These are phyloP conservation scores for Heterodera schachtii DNA, from an alignment of 1,140 invertebrate species.

Conservation along the genomic window DNA sequence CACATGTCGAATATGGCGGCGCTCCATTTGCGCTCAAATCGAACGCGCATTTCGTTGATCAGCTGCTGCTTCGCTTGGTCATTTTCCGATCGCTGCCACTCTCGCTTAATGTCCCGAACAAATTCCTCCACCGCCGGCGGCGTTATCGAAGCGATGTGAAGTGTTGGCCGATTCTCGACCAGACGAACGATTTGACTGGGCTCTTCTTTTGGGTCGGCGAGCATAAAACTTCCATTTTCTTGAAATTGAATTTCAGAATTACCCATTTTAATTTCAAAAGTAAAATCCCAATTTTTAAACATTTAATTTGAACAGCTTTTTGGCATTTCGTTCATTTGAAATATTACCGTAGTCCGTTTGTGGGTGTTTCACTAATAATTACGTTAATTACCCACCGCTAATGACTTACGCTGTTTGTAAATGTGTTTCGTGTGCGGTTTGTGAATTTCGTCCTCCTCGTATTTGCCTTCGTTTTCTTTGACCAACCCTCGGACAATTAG, in stretches of 20 bases:
- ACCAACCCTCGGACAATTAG: background rate
- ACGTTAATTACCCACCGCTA: too few relatives aligned
- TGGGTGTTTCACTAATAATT: too few relatives aligned
- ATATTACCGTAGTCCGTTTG: too few relatives aligned
- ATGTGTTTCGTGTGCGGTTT: background rate
- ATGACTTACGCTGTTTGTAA: background rate
- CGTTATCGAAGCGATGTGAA: constrained; percentile 12
- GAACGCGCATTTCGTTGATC: background rate
- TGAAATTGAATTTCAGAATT: background rate
- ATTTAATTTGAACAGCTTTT: too few relatives aligned
- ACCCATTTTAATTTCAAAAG: too few relatives aligned
- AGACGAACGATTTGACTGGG: background rate
- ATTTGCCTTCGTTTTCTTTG: background rate
- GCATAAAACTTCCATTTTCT: background rate
- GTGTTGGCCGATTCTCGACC: constrained; percentile 14
- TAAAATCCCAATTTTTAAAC: too few relatives aligned
- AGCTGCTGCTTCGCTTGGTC: background rate
- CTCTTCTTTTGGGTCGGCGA: background rate
- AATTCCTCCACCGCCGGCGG: constrained; percentile 13
- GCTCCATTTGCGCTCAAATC: constrained; percentile 9
- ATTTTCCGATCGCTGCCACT: background rate
- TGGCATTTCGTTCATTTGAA: too few relatives aligned
- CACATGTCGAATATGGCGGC: constrained; percentile 1
- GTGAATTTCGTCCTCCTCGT: background rate
- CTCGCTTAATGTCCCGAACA: background rate